Evolutionary conservation across 2,888 invertebrate species (phyloP), one percentile per base, ranked within the genome.

Genomic region (Drosophila monieri): DNA sequence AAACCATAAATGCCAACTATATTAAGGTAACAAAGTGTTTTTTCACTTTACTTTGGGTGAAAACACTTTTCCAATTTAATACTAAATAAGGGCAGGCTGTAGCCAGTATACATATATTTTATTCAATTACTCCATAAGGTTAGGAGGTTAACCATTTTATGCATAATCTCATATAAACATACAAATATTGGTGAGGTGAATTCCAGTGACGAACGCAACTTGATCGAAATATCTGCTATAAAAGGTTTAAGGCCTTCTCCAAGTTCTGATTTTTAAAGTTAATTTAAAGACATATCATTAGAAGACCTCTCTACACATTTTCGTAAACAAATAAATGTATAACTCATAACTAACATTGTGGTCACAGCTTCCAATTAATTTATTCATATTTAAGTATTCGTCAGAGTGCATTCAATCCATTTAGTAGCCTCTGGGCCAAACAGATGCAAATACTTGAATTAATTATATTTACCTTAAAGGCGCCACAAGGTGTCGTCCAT

Each of bases 21-120:
- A 65, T 65, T 52, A 53, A 47, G 67, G 64, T 52, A 70, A 59
- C 54, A 70, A 60, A 60, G 48, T 54, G 68, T 43, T 35, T 43
- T 21, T 32, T 32, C 30, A 12, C 54, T 48, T 15, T 23, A 30
- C 30, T 53, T 30, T 32, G 8, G 9, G 44, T 10, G n/a, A 23
- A 21, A 23, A 6, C n/a, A 21, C 39, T 9, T 2, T 27, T 49
- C 35, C 23, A 51, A 65, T 51, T 8, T 51, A 44, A 51, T 51
- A 65, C 35, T 21, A 49, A 62, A 62, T 44, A 30, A 10, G 10
- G 25, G 8, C 27, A 2, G 27, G 8, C 8, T 27, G 27, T 2
- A 8, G 6, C 27, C 35, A 35, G 9, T n/a, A 3, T 35, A n/a
- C 35, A 35, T n/a, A 12, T 35, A 35, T 27, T 27, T 27, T 6